Conservation (phyloP, 2,888 invertebrate genomes). For the Volucella inflata region DNA sequence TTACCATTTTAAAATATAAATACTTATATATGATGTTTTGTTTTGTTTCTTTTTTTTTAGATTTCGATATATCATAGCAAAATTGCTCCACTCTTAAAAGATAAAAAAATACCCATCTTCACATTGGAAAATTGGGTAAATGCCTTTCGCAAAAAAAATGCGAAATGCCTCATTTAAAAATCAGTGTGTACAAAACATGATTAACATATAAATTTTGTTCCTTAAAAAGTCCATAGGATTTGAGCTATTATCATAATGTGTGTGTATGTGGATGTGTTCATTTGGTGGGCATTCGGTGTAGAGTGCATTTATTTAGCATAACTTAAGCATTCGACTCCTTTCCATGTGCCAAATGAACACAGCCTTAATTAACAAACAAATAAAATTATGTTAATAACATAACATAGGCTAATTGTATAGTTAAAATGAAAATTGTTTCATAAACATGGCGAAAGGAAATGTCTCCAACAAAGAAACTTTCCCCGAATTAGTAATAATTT, state of each 20-base stretch:
- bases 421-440: slow-evolving; percentile 60
- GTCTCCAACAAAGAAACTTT: slow-evolving; percentile 51
- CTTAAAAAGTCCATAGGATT: slow-evolving; percentile 70
- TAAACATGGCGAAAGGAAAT: slow-evolving; percentile 66
- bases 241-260: slow-evolving; percentile 61
- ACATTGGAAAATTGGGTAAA: not conserved
- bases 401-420: slow-evolving; percentile 37
- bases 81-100: slow-evolving; percentile 45
- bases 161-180: slow-evolving; percentile 59
- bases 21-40: slow-evolving; percentile 26
- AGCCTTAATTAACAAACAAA: slow-evolving; percentile 65
- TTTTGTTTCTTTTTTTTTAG: slow-evolving; percentile 7
- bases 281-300: slow-evolving; percentile 23
- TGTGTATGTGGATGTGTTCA: slow-evolving; percentile 57
- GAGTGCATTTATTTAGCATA: not conserved
- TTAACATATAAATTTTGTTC: slow-evolving; percentile 48
- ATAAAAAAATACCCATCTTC: slow-evolving; percentile 20
- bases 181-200: slow-evolving; percentile 39
- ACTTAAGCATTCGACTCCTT: not conserved
- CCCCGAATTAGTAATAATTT: slow-evolving; percentile 57
- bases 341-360: slow-evolving; percentile 62
- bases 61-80: slow-evolving; percentile 52
- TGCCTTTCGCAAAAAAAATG: slow-evolving; percentile 43
- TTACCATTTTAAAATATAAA: slow-evolving; percentile 50
- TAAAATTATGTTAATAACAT: slow-evolving; percentile 45